Evolutionary conservation across 1,140 invertebrate species (phyloP).

Genomic region (Drosophila ananassae): DNA sequence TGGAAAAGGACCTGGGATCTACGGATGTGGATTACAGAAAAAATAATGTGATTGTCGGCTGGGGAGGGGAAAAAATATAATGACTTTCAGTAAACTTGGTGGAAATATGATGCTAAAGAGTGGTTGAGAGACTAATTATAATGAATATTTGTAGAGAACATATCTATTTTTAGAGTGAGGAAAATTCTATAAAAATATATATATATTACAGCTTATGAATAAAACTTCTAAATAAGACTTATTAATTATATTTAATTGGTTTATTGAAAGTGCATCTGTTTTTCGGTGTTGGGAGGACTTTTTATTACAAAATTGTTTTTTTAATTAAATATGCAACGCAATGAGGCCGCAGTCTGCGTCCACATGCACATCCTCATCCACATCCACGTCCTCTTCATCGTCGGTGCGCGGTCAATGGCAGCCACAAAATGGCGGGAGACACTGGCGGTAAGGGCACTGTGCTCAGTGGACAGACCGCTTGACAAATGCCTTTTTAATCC

Average conservation of each 20-base stretch:
- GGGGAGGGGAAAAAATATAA: not conserved
- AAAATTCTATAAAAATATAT: no score
- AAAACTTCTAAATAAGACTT: no score
- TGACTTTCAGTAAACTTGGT: constrained; percentile 5
- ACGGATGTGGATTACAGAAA: constrained; percentile 14
- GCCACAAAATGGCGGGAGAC: constrained; percentile 13
- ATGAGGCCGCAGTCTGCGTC: constrained; percentile 16
- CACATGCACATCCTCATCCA: constrained; percentile 8
- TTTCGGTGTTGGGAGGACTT: not conserved
- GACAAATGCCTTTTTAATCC: constrained; percentile 81
- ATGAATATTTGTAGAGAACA: not conserved
- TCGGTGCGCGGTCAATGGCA: constrained; percentile 43
- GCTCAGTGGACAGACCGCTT: constrained; percentile 47
- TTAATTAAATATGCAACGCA: constrained; percentile 54
- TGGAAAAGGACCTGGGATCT: constrained; percentile 11
- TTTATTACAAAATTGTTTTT: constrained; percentile 36
- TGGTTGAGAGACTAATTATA: not conserved
- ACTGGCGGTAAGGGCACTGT: constrained; percentile 4
- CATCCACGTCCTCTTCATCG: constrained; percentile 19
- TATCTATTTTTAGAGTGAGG: no score
- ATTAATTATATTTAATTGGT: no score
- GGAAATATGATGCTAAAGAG: not conserved
- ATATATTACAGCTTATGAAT: not conserved
- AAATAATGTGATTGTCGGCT: constrained; percentile 13
- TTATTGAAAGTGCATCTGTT: constrained; percentile 11